phyloP scores from a whole-genome alignment of 2,888 invertebrate species.

The Cryptophagus acutangulus region DNA sequence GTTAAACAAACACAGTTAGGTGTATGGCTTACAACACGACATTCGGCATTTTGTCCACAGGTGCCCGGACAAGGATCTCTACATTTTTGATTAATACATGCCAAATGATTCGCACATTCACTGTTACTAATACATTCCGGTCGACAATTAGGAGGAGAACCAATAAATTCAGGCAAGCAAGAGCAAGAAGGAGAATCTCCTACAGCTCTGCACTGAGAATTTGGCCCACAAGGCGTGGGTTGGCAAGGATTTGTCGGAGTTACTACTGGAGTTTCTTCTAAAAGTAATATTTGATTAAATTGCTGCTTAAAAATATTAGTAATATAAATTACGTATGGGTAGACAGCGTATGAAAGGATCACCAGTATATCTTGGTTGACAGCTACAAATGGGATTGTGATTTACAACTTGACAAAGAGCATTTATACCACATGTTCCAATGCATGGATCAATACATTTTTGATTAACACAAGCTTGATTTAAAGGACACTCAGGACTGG shows the following conservation, averaged over 20 bases:
- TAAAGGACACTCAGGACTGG: conserved; percentile 62
- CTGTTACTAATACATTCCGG: conserved; percentile 70
- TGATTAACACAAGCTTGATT: conserved; percentile 63
- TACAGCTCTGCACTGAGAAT: conserved; percentile 54
- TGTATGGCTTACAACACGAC: conserved; percentile 71
- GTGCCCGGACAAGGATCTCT: conserved; percentile 67
- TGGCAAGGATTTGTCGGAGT: conserved; percentile 57
- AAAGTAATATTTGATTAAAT: conserved; percentile 15
- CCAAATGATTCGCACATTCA: conserved; percentile 64
- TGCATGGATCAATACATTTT: conserved; percentile 68
- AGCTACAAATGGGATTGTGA: conserved; percentile 62
- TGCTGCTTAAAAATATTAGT: conserved; percentile 6
- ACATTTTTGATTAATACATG: conserved; percentile 71
- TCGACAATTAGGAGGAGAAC: conserved; percentile 67
- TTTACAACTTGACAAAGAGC: conserved; percentile 63
- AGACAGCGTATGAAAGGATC: conserved; percentile 46
- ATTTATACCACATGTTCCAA: conserved; percentile 64
- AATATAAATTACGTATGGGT: conserved; percentile 28
- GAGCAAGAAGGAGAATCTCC: conserved; percentile 70
- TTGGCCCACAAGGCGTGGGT: conserved; percentile 75
- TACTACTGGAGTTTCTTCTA: conserved; percentile 40
- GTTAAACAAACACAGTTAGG: conserved; percentile 70
- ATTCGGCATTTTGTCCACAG: conserved; percentile 69
- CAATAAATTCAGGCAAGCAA: conserved; percentile 64
- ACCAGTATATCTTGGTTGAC: conserved; percentile 55